Evolutionary conservation across 2,797 vertebrate species (phyloP).

Genomic region (Odontamblyopus rebecca): DNA sequence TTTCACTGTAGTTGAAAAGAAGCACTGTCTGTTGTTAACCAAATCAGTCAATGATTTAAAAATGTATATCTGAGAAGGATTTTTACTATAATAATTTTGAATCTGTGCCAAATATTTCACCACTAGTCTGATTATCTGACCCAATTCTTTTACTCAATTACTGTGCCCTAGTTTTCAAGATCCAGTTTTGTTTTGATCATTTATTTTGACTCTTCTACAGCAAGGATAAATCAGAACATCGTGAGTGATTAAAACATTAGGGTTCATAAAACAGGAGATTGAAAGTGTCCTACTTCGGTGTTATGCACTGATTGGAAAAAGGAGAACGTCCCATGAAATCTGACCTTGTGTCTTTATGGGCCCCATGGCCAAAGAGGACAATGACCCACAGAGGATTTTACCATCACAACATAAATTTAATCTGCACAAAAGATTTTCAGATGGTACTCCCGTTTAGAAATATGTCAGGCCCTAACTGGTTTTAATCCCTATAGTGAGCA

Average conservation of each 20-base stretch:
- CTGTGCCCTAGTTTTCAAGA: not conserved
- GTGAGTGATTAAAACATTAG: not conserved
- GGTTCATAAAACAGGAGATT: not conserved
- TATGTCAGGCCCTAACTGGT: not conserved
- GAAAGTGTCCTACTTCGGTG: not conserved
- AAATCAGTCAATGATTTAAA: not conserved
- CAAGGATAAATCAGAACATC: not conserved
- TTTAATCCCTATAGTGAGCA: not conserved
- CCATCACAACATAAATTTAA: not conserved
- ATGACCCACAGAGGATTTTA: not conserved
- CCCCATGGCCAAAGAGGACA: not conserved
- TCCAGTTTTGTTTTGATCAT: conserved; percentile 3
- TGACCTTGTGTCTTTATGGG: conserved; percentile 12
- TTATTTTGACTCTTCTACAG: not conserved
- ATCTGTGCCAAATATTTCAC: not conserved
- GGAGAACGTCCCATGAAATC: not conserved
- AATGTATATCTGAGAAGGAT: not conserved
- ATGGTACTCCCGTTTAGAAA: not conserved
- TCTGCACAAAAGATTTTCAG: not conserved
- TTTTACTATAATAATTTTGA: not conserved
- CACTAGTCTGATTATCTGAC: not conserved
- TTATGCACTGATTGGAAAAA: not conserved
- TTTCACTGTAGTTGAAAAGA: not conserved
- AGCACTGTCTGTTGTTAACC: not conserved
- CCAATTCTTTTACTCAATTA: not conserved